Evolutionary conservation across 2,113 vertebrate genomes (phyloP).

Genomic region (Bufo gargarizans): DNA sequence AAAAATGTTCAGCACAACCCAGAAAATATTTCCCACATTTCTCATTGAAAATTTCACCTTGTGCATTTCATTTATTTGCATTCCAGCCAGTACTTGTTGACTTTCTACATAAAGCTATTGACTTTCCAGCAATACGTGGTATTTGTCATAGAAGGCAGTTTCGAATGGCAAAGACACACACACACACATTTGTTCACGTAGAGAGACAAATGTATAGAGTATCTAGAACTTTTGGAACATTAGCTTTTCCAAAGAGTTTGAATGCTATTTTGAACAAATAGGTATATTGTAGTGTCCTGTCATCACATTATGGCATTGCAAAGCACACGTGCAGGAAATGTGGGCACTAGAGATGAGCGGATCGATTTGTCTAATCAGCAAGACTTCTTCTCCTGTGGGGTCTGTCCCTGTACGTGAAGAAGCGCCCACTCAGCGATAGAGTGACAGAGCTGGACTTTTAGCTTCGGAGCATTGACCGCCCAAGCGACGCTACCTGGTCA

Average conservation of each 20-base stretch:
- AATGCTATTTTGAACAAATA: not conserved
- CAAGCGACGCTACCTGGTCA: no score
- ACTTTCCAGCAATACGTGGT: slow-evolving; percentile 34
- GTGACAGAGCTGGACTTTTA: no score
- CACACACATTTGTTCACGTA: not conserved
- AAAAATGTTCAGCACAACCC: not conserved
- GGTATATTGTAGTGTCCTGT: no score
- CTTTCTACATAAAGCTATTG: slow-evolving; percentile 40
- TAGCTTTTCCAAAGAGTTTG: not conserved
- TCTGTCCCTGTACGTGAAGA: no score
- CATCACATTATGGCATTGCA: no score
- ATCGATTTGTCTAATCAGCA: no score
- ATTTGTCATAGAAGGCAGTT: not conserved
- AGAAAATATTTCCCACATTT: not conserved
- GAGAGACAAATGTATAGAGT: not conserved
- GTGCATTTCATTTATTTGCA: slow-evolving; percentile 5
- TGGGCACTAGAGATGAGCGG: no score
- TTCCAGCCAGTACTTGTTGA: not conserved
- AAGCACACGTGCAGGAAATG: no score
- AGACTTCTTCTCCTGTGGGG: no score
- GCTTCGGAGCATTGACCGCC: no score
- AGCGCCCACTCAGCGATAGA: no score
- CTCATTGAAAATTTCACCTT: not conserved
- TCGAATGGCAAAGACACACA: not conserved
- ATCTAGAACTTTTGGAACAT: not conserved